Percentiles rank a stretch among this genome's conserved stretches.
These are phyloP conservation scores for Myotis findleyi DNA, from an alignment of 2,797 vertebrate genomes.

Conservation along the genomic window DNA sequence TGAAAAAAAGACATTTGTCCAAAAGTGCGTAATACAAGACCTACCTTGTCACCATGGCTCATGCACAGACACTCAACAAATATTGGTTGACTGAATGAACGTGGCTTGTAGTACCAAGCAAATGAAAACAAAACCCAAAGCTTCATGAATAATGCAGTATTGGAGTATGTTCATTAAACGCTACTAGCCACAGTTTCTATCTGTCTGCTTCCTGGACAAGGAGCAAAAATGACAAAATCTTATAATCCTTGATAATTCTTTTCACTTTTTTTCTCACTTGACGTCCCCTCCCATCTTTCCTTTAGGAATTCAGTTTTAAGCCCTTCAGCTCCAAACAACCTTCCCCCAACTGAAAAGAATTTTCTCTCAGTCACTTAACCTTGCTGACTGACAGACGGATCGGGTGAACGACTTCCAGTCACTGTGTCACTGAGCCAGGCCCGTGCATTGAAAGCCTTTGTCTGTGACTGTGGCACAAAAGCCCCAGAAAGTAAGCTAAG, in stretches of 20 bases:
- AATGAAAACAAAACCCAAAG: conserved; percentile 34
- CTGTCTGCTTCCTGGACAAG: conserved; percentile 5
- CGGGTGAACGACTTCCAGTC: not conserved
- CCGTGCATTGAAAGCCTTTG: not conserved
- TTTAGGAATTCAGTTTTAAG: conserved; percentile 55
- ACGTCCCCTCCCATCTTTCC: not conserved
- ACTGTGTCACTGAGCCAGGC: not conserved
- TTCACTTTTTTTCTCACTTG: not conserved
- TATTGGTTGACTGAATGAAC: conserved; percentile 44
- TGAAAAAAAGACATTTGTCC: conserved; percentile 37
- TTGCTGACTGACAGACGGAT: conserved; percentile 15
- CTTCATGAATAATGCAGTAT: conserved; percentile 52
- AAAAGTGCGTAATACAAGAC: conserved; percentile 29
- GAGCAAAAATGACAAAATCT: conserved; percentile 2
- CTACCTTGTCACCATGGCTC: conserved; percentile 15
- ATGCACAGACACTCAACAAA: not conserved
- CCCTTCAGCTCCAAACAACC: not conserved
- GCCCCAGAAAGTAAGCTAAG: not conserved
- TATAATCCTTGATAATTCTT: not conserved
- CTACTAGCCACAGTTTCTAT: not conserved
- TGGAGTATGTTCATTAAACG: conserved; percentile 15
- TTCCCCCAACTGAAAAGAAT: not conserved
- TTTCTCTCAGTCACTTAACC: conserved; percentile 33
- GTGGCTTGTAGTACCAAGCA: conserved; percentile 13
- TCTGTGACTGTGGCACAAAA: not conserved